Conservation (phyloP, 1,140 invertebrate species). For the Temnothorax nylanderi region DNA sequence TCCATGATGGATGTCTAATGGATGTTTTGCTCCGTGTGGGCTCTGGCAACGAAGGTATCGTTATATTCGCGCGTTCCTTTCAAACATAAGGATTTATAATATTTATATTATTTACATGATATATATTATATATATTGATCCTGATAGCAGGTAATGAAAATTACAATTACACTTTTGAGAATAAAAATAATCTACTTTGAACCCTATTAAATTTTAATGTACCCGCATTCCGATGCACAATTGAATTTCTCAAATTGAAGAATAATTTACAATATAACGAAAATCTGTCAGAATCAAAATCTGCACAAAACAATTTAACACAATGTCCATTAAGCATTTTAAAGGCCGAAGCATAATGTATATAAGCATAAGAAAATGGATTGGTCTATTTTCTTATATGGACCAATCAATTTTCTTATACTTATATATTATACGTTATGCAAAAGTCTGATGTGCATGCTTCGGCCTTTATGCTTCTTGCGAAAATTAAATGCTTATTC, state of each 20-base stretch:
- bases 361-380: no score
- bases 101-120: neutral
- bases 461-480: neutral
- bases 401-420: no score
- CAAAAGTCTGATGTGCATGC: no score
- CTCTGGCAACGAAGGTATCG: neutral
- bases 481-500: neutral
- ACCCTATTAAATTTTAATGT: neutral
- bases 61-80: neutral
- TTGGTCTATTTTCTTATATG: no score
- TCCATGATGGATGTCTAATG: no score
- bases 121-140: neutral
- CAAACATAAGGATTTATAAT: neutral
- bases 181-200: neutral
- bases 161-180: neutral
- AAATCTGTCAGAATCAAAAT: neutral
- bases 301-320: neutral
- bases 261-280: neutral
- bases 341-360: no score
- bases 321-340: neutral
- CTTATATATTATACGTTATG: no score
- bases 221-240: neutral
- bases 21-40: no score
- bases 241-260: neutral
- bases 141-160: neutral